Base-by-base conservation (phyloP, 1,140 invertebrate species). In the Spodoptera frugiperda region DNA sequence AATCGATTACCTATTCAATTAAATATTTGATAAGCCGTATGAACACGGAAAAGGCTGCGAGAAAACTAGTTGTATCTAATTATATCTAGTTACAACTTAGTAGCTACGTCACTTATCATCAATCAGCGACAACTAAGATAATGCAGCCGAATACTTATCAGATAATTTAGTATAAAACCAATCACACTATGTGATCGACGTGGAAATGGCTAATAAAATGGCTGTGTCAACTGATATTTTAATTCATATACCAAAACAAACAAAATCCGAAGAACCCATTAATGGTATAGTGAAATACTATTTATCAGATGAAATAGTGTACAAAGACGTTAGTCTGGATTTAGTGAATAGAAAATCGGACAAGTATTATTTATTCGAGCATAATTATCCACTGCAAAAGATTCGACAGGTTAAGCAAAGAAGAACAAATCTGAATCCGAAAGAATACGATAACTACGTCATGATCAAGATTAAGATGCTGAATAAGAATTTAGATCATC, bases 141-240 rank as follows among this genome's bases (percentile, higher is more conserved):
- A 33, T 17, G 17, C 25, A 33, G 15, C 9, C 9, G 1, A 63
- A 10, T 11, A 44, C 33, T n/a, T 44, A 44, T 63, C 33, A 44
- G 59, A 63, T 63, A 63, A 44, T 44, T 63, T 63, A 63, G 59
- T 63, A 44, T 44, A 44, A 63, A 63, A 19, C 9, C 59, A 44
- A 63, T 17, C 59, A 63, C 15, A 44, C 11, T 63, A 63, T 19
- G 59, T 63, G 15, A 44, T 19, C 9, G 59, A 63, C 59, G 59
- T n/a, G 33, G 9, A 44, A 15, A 44, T 11, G 11, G 15, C 59
- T 39, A 39, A 57, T 30, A 11, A 30, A 57, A 63, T 63, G 59
- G 59, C 59, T 19, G 59, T 19, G n/a, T 15, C 59, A 1, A 63
- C 33, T 12, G 33, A 44, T 3, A 48, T 67, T 25, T 25, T 67